Evolutionary conservation across 64 coral and sea anemone genomes (phyloP).

Genomic region (Trachythela sp.): DNA sequence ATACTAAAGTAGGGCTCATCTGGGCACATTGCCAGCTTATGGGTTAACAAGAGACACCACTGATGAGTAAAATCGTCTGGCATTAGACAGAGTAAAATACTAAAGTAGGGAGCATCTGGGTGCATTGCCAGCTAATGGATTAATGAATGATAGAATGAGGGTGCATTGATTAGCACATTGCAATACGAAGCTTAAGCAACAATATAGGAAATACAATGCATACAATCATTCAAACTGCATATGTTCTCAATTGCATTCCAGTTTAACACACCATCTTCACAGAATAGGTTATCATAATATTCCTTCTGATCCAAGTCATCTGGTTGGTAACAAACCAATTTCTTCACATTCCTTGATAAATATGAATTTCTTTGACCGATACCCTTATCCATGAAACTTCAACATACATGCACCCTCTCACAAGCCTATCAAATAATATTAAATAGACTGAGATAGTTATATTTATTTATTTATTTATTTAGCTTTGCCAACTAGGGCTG

Average conservation of each 20-base stretch:
- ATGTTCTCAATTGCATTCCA: conserved; percentile 35
- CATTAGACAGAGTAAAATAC: too few relatives aligned
- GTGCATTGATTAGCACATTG: too few relatives aligned
- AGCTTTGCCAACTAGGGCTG: too few relatives aligned
- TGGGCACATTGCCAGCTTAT: too few relatives aligned
- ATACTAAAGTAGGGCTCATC: too few relatives aligned
- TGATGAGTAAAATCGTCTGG: too few relatives aligned
- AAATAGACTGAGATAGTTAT: too few relatives aligned
- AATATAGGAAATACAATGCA: conserved; percentile 5
- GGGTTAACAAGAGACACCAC: too few relatives aligned
- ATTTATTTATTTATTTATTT: too few relatives aligned
- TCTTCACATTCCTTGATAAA: conserved; percentile 20
- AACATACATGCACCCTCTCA: background rate
- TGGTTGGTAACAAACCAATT: conserved; percentile 34
- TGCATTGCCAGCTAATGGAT: too few relatives aligned
- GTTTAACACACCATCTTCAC: conserved; percentile 13
- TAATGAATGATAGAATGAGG: too few relatives aligned
- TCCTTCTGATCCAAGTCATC: background rate
- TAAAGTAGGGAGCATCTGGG: too few relatives aligned
- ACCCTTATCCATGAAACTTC: background rate
- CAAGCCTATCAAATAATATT: background rate
- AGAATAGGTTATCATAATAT: conserved; percentile 20
- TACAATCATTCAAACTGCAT: conserved; percentile 18
- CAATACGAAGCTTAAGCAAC: background rate
- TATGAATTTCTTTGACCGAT: background rate